Conservation (phyloP, 2,797 vertebrate genomes). For the Coreius guichenoti region DNA sequence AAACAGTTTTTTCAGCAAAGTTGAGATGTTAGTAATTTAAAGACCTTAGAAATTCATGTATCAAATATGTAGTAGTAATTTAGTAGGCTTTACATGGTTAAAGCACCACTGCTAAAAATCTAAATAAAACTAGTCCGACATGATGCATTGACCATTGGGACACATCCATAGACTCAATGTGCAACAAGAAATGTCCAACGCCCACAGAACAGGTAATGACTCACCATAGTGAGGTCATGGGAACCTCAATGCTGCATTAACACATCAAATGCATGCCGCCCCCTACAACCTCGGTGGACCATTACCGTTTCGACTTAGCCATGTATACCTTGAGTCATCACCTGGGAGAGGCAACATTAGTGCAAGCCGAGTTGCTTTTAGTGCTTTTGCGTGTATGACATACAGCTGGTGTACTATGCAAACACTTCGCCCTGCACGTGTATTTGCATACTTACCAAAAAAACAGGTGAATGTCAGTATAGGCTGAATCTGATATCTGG, state of each 20-base stretch:
- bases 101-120: not conserved
- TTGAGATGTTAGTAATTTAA: not conserved
- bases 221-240: conserved; percentile 13
- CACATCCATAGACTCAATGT: not conserved
- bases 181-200: not conserved
- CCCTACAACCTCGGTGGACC: conserved; percentile 40
- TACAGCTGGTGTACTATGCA: conserved; percentile 48
- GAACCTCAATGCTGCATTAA: conserved; percentile 34
- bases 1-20: not conserved
- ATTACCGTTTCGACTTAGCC: conserved; percentile 35
- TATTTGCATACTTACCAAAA: conserved; percentile 31
- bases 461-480: conserved; percentile 32
- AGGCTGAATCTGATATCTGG: not conserved
- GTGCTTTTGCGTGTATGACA: conserved; percentile 17
- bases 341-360: conserved; percentile 41
- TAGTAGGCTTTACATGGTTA: too few relatives aligned
- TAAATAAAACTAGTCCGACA: not conserved
- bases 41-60: not conserved
- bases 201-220: conserved; percentile 40
- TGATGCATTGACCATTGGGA: not conserved
- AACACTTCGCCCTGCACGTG: conserved; percentile 26
- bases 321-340: conserved; percentile 51
- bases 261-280: conserved; percentile 33
- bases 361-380: conserved; percentile 35
- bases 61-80: not conserved